phyloP scores from a whole-genome alignment of 2,113 vertebrate genomes.

The Toxostoma redivivum region DNA sequence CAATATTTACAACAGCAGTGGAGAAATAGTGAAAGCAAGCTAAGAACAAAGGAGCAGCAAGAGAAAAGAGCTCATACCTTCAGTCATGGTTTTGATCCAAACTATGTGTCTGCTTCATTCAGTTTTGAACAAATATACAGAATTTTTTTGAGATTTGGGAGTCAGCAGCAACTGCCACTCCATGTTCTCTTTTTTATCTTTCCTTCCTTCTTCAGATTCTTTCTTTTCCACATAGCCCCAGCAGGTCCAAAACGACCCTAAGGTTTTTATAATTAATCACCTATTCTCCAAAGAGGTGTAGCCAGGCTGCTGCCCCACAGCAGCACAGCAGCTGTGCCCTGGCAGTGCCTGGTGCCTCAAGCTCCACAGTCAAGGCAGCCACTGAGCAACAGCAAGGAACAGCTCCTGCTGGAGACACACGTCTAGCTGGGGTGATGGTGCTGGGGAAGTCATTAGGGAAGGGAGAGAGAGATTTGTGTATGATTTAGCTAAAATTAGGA shows the following conservation, averaged over 20 bases:
- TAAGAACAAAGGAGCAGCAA: background rate
- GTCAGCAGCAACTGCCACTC: background rate
- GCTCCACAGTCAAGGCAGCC: background rate
- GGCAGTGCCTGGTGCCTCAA: accelerated
- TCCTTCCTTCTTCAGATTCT: background rate
- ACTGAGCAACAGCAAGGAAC: background rate
- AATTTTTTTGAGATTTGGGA: background rate
- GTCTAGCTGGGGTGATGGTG: background rate
- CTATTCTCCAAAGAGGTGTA: background rate
- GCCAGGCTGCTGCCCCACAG: accelerated
- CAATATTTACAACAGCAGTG: background rate
- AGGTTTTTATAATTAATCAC: background rate
- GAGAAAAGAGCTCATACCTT: background rate
- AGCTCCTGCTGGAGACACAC: background rate
- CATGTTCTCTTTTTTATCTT: background rate
- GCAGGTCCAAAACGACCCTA: background rate
- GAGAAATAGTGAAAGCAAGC: background rate
- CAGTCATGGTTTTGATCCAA: background rate
- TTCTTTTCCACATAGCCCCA: background rate
- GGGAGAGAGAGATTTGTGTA: background rate
- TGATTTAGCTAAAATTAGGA: background rate
- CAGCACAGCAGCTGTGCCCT: background rate
- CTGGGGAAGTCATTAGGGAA: background rate
- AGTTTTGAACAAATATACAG: background rate
- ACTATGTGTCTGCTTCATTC: background rate